Evolutionary conservation across 2,888 invertebrate genomes (phyloP), one percentile per base, ranked within the genome.

Genomic region (Noctua janthe): DNA sequence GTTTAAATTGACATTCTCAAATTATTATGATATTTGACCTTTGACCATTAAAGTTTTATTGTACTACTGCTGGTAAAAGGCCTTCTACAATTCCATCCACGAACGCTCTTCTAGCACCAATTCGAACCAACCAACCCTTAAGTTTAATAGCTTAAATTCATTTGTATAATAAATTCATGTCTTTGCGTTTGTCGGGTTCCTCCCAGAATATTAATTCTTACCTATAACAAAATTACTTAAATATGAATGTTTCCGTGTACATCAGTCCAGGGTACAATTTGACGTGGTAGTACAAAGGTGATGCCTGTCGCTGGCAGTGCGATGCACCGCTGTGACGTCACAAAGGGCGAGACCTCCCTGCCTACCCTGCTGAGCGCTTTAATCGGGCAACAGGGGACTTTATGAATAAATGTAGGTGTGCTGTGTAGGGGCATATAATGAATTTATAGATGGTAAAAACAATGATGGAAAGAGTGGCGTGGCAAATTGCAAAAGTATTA

Each of bases 281-380:
- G 75, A 54, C n/a, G n/a, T 39, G 64, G 11, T 20, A 67, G 17
- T 43, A 75, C 78, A 84, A 76, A 84, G 80, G 74, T 75, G 70
- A 43, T 49, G 47, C 13, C 78, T 89, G 89, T 88, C 88, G 67
- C 35, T 13, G 39, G 49, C 89, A 88, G 81, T 54, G 86, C 76
- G 76, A 80, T 83, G 69, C 77, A 74, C 82, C 81, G 83, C 84
- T 77, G 84, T 79, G 84, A 80, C 76, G 66, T 51, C 75, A 83
- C 76, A 84, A 79, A 79, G 71, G 79, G 78, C 64, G 77, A 49
- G 82, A 20, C 67, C 64, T 4, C 15, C 67, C 43, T 67, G 43
- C n/a, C n/a, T 47, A 49, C 78, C 85, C 89, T 70, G 80, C 83
- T 69, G 82, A 29, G 81, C 72, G 35, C 83, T 84, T 81, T 85